Conservation (phyloP, 1,140 invertebrate species). For the Tribolium madens region DNA sequence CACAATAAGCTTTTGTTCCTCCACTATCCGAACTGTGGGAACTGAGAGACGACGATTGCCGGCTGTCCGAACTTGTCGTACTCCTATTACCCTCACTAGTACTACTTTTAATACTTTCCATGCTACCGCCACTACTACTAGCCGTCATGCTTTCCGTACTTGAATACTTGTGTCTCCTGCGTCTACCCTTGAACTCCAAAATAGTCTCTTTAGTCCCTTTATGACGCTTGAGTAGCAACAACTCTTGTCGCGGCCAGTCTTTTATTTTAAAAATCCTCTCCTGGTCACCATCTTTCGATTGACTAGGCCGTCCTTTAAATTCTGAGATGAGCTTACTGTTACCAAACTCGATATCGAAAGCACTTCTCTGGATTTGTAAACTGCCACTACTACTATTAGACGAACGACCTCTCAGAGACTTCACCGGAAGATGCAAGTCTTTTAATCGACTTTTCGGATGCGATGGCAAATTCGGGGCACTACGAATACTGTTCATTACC, state of each 20-base stretch:
- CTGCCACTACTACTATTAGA: constrained; percentile 75
- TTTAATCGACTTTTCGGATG: constrained; percentile 77
- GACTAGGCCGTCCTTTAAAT: constrained; percentile 63
- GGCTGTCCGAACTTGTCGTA: constrained; percentile 83
- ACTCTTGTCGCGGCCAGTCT: too few species aligned
- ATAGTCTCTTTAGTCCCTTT: constrained; percentile 71
- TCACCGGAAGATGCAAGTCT: constrained; percentile 76
- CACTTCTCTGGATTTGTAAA: constrained; percentile 63
- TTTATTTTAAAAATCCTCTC: constrained; percentile 70
- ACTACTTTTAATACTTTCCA: constrained; percentile 85
- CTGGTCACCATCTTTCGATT: constrained; percentile 62
- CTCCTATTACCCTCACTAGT: constrained; percentile 86
- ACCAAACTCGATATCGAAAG: constrained; percentile 67
- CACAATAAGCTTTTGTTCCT: constrained; percentile 69
- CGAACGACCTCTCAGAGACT: constrained; percentile 71
- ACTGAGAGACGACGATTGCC: constrained; percentile 82
- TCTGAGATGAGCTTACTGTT: constrained; percentile 63
- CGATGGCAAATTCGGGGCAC: constrained; percentile 80
- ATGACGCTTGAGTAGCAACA: constrained; percentile 71
- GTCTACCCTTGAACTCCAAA: constrained; percentile 77
- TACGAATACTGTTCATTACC: constrained; percentile 81
- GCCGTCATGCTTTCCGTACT: constrained; percentile 89
- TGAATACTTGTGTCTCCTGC: constrained; percentile 78
- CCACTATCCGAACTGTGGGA: constrained; percentile 86
- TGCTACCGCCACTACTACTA: constrained; percentile 84